Evolutionary conservation across 1,140 invertebrate species (phyloP).

Genomic region (Ectropis grisescens): DNA sequence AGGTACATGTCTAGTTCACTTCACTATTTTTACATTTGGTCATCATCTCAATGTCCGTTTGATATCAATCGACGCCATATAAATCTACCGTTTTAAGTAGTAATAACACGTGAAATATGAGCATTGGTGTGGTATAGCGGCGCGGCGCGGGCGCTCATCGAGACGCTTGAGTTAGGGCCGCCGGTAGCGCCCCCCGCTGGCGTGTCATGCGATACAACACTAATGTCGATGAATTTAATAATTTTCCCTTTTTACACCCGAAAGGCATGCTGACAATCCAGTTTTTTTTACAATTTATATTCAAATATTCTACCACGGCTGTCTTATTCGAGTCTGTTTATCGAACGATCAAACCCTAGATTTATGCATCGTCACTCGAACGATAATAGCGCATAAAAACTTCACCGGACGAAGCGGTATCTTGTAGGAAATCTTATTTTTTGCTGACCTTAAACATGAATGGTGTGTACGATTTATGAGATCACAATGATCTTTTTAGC

Average conservation of each 20-base stretch:
- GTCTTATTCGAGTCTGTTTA: too few relatives aligned
- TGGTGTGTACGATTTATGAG: slow-evolving; percentile 65
- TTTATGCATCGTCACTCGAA: slow-evolving; percentile 1
- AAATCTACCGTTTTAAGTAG: slow-evolving; percentile 47
- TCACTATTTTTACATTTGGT: background rate
- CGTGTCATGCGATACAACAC: slow-evolving; percentile 40
- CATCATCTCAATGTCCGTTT: slow-evolving; percentile 35
- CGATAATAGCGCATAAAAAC: slow-evolving; percentile 27
- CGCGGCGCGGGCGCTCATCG: too few relatives aligned
- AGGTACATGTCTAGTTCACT: too few relatives aligned
- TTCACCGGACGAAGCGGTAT: slow-evolving; percentile 57
- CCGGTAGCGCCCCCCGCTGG: slow-evolving; percentile 55
- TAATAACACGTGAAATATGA: slow-evolving; percentile 50
- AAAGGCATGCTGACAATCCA: slow-evolving; percentile 25
- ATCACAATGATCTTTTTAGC: slow-evolving; percentile 58
- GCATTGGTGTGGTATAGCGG: slow-evolving; percentile 26
- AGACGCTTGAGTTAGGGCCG: slow-evolving; percentile 32
- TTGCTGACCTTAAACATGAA: slow-evolving; percentile 49
- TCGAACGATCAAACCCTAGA: too few relatives aligned
- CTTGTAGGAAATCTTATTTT: slow-evolving; percentile 58
- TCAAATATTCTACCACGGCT: too few relatives aligned
- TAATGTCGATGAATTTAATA: slow-evolving; percentile 40
- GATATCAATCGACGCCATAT: slow-evolving; percentile 47
- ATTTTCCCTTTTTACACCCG: slow-evolving; percentile 26
- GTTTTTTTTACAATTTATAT: slow-evolving; percentile 10